Conservation (phyloP, 2,888 invertebrate genomes). For the Drosophila rubida region DNA sequence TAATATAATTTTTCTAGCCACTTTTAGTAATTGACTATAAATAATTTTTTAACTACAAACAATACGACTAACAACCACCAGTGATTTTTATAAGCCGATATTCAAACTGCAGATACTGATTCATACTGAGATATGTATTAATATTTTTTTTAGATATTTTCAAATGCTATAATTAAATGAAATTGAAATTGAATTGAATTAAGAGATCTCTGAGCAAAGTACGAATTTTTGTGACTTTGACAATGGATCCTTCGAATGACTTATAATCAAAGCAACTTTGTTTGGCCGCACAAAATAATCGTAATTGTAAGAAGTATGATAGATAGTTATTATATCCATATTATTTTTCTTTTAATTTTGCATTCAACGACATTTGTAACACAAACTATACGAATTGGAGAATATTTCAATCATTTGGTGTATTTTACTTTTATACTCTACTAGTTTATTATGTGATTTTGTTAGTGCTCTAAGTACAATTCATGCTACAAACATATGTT, state of each 20-base stretch:
- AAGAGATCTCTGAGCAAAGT: conserved; percentile 38
- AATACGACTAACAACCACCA: conserved; percentile 69
- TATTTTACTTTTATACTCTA: conserved; percentile 55
- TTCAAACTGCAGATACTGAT: conserved; percentile 45
- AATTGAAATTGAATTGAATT: conserved; percentile 32
- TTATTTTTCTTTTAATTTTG: conserved; percentile 2
- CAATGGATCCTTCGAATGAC: conserved; percentile 18
- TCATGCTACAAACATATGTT: conserved; percentile 42
- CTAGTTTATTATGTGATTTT: conserved; percentile 76
- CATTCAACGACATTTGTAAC: conserved; percentile 7
- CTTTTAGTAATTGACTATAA: conserved; percentile 66
- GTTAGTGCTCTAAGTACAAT: conserved; percentile 74
- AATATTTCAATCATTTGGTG: conserved; percentile 34
- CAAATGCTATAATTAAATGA: conserved; percentile 16
- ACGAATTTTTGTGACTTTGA: conserved; percentile 38
- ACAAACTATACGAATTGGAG: conserved; percentile 24
- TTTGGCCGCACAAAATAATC: conserved; percentile 31
- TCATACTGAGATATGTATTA: conserved; percentile 15
- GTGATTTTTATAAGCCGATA: conserved; percentile 77
- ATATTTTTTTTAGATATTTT: conserved; percentile 37
- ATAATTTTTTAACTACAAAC: conserved; percentile 53
- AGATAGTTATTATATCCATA: conserved; percentile 18
- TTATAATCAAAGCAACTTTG: conserved; percentile 8
- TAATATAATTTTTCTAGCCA: conserved; percentile 64
- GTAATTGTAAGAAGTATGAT: conserved; percentile 5